Evolutionary conservation across 2,113 vertebrate genomes (phyloP).

Genomic region (Grammomys surdaster): DNA sequence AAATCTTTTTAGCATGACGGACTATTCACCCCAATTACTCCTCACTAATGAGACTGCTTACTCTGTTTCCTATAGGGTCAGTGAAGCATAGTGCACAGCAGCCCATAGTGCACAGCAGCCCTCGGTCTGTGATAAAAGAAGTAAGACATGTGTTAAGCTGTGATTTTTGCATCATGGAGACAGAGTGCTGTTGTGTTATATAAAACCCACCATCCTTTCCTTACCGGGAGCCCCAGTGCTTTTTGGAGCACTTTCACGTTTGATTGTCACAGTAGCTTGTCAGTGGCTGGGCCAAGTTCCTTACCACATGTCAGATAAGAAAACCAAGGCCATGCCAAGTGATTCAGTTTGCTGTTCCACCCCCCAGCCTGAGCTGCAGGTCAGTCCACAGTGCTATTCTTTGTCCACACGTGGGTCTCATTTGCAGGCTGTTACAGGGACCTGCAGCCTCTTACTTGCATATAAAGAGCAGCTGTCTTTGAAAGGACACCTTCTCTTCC

Average conservation of each 20-base stretch:
- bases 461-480: constrained; percentile 9
- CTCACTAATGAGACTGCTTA: constrained; percentile 28
- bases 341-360: background rate
- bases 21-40: constrained; percentile 47
- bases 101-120: background rate
- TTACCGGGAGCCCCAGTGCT: background rate
- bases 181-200: background rate
- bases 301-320: background rate
- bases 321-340: background rate
- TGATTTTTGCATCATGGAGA: background rate
- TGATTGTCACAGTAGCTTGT: background rate
- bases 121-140: background rate
- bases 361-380: background rate
- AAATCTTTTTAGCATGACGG: constrained; percentile 2
- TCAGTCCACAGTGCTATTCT: background rate
- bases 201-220: background rate
- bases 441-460: background rate
- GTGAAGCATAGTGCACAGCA: background rate
- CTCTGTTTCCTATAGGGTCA: constrained; percentile 21
- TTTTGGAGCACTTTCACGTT: background rate
- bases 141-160: background rate
- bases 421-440: background rate
- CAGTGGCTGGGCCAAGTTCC: background rate
- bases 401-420: background rate
- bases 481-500: background rate